These are phyloP conservation scores for Tiaroga cobitis DNA, from an alignment of 2,797 vertebrate genomes.

Conservation along the genomic window DNA sequence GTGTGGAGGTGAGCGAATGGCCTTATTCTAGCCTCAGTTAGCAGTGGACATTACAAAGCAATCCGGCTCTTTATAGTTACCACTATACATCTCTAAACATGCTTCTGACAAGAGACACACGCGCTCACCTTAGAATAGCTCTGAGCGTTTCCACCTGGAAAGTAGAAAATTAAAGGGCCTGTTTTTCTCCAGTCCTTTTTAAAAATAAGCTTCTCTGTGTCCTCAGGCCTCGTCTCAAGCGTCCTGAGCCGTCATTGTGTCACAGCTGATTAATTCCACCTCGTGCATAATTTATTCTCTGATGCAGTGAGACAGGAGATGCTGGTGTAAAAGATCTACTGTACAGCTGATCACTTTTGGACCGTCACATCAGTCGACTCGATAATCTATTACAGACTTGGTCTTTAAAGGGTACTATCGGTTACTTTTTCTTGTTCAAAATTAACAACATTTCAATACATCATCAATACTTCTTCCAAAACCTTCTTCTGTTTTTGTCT, in stretches of 20 bases:
- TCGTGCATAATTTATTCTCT: slow-evolving; percentile 81
- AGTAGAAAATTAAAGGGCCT: slow-evolving; percentile 9
- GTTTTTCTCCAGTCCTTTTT: slow-evolving; percentile 63
- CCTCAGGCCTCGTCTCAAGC: slow-evolving; percentile 70
- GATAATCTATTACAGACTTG: background rate
- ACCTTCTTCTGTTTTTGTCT: too few relatives aligned
- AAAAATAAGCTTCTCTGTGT: slow-evolving; percentile 68
- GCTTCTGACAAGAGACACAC: slow-evolving; percentile 56
- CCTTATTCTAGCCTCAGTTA: slow-evolving; percentile 78
- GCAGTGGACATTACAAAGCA: slow-evolving; percentile 67
- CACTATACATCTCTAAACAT: slow-evolving; percentile 64
- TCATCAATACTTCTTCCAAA: too few relatives aligned
- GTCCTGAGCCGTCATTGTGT: slow-evolving; percentile 78
- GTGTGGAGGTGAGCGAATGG: slow-evolving; percentile 73
- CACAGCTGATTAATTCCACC: slow-evolving; percentile 77
- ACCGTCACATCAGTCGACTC: slow-evolving; percentile 24
- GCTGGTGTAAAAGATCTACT: slow-evolving; percentile 47
- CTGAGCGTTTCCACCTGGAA: slow-evolving; percentile 47
- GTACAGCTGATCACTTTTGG: slow-evolving; percentile 17
- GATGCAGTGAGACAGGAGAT: slow-evolving; percentile 69
- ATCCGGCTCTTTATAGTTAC: slow-evolving; percentile 71
- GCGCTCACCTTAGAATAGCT: slow-evolving; percentile 29
- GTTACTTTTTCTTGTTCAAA: background rate
- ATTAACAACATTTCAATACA: background rate
- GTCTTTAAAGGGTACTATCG: background rate